These are phyloP conservation scores for Rhadina sibilatrix DNA, from an alignment of 2,113 vertebrate species.

Conservation along the genomic window DNA sequence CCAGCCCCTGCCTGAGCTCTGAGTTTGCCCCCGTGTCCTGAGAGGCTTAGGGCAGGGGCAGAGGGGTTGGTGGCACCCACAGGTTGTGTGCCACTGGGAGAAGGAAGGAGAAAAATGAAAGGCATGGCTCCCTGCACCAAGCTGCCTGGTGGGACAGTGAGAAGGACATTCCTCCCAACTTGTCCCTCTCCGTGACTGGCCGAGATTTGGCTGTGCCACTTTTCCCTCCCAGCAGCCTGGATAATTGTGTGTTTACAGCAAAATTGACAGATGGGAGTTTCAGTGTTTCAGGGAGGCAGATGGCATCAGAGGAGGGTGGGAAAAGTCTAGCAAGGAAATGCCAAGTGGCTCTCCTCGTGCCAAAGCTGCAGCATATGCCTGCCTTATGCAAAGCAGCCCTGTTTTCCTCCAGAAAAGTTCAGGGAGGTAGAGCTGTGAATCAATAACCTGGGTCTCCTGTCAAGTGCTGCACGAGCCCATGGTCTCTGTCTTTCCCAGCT, in stretches of 20 bases:
- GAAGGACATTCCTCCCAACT: neutral
- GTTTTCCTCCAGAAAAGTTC: slow-evolving; percentile 29
- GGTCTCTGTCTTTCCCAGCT: slow-evolving; percentile 22
- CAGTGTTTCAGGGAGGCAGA: slow-evolving; percentile 56
- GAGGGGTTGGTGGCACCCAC: neutral
- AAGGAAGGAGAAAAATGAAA: neutral
- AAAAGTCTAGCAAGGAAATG: slow-evolving; percentile 64
- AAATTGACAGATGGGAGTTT: slow-evolving; percentile 69
- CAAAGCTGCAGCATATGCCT: slow-evolving; percentile 68
- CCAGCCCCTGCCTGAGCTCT: neutral
- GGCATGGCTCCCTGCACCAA: neutral
- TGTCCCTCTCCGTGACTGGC: neutral
- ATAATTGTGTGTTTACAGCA: slow-evolving; percentile 64
- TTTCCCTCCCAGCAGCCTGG: slow-evolving; percentile 17
- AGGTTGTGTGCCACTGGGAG: neutral
- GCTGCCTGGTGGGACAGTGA: neutral
- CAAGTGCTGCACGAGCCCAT: neutral
- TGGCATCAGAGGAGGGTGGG: slow-evolving; percentile 69
- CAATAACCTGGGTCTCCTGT: slow-evolving; percentile 46
- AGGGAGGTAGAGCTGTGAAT: slow-evolving; percentile 51
- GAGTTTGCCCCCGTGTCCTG: neutral
- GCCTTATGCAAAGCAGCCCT: slow-evolving; percentile 62
- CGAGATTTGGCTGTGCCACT: neutral
- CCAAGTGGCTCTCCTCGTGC: slow-evolving; percentile 42
- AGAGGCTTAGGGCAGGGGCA: neutral